Evolutionary conservation across 2,797 vertebrate genomes (phyloP).

Genomic region (Chrosomus eos): DNA sequence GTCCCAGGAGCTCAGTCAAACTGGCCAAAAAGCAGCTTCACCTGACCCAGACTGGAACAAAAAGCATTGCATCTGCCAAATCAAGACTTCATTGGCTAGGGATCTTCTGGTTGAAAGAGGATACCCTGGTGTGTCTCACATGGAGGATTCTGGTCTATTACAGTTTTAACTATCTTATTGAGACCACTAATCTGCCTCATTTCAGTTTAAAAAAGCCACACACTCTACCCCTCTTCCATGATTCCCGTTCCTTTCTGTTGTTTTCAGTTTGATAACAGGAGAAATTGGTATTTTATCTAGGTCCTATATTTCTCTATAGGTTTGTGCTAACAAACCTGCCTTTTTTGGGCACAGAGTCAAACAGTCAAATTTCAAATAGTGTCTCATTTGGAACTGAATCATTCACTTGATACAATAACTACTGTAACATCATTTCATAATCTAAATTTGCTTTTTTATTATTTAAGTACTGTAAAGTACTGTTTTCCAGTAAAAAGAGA

Average conservation of each 20-base stretch:
- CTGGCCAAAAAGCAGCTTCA: slow-evolving; percentile 60
- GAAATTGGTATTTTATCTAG: not conserved
- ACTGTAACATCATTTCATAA: not conserved
- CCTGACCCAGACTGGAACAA: slow-evolving; percentile 69
- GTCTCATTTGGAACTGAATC: too few species aligned
- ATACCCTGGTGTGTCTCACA: not conserved
- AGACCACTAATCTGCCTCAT: not conserved
- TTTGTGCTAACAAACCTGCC: not conserved
- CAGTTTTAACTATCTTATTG: not conserved
- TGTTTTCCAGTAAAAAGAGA: not conserved
- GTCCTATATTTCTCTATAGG: not conserved
- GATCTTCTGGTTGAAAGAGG: slow-evolving; percentile 58
- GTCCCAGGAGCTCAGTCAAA: slow-evolving; percentile 45
- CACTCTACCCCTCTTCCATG: not conserved
- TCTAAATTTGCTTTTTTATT: not conserved
- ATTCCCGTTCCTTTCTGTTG: not conserved
- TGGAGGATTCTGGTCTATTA: not conserved
- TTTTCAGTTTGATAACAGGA: not conserved
- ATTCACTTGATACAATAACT: too few species aligned
- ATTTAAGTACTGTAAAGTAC: not conserved
- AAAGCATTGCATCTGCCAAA: slow-evolving; percentile 64
- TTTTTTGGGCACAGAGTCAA: not conserved
- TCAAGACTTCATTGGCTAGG: slow-evolving; percentile 67
- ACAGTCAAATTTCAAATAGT: not conserved
- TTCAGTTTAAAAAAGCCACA: slow-evolving; percentile 14